Percentiles rank a stretch among this genome's conserved stretches.
Evolutionary conservation across 2,113 vertebrate genomes (phyloP).

Genomic region (Ranitomeya imitator): DNA sequence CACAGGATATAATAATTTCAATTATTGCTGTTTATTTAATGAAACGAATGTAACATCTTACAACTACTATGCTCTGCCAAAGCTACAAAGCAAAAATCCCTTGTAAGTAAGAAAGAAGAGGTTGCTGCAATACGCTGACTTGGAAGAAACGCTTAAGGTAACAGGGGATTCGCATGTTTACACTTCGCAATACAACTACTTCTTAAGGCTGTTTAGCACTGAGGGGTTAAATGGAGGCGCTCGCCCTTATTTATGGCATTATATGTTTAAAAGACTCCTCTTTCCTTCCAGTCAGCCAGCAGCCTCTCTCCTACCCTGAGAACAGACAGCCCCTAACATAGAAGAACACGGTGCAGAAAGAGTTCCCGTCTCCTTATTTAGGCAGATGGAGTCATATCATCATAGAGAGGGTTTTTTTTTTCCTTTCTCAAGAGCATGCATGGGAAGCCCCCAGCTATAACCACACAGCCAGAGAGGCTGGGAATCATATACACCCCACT

Average conservation of each 20-base stretch:
- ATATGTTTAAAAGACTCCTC: conserved; percentile 5
- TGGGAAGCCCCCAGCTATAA: fast-evolving
- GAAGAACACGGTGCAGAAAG: conserved; percentile 44
- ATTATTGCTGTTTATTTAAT: background rate
- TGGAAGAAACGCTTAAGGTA: background rate
- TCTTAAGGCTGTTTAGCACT: background rate
- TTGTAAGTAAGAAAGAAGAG: background rate
- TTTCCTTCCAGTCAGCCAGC: conserved; percentile 57
- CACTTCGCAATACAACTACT: background rate
- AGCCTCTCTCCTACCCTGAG: conserved; percentile 8
- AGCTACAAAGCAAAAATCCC: background rate
- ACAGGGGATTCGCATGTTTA: background rate
- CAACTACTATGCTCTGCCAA: background rate
- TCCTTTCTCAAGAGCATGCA: conserved; percentile 60
- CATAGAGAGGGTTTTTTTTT: conserved; percentile 11
- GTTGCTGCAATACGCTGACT: conserved; percentile 1
- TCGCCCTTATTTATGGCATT: conserved; percentile 25
- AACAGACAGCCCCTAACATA: conserved; percentile 53
- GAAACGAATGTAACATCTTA: background rate
- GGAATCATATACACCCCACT: conserved; percentile 54
- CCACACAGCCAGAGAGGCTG: conserved; percentile 43
- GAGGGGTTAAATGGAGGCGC: conserved; percentile 13
- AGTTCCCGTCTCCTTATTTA: conserved; percentile 68
- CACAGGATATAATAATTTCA: background rate
- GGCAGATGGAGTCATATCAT: conserved; percentile 57